Evolutionary conservation across 2,888 invertebrate genomes (phyloP), one percentile per base, ranked within the genome.

Genomic region (Mesorhabditis spiculigera): DNA sequence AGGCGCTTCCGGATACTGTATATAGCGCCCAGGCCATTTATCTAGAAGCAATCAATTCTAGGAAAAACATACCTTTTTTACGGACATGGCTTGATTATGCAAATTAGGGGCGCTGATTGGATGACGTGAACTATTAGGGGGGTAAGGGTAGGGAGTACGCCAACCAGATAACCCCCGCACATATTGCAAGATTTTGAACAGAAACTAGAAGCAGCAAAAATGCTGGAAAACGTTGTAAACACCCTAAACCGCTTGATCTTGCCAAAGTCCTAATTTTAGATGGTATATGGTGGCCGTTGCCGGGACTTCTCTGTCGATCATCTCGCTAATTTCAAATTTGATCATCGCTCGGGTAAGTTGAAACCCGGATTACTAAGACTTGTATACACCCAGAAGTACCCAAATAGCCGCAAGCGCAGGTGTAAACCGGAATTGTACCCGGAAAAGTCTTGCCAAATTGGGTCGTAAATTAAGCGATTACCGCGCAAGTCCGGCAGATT

Each of bases 221-320:
- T 13, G n/a, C 1, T 50, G 58, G 58, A 50, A 50, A 3, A 13
- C n/a, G 10, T 50, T 3, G 58, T 10, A 50, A 50, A 50, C n/a
- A 13, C 58, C n/a, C 58, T 10, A 3, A 50, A 50, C 8, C 3
- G 8, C 58, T 50, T n/a, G 58, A 28, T 28, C 28, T 28, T 28
- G 28, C 28, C 1, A 3, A 28, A 28, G 28, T 28, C 28, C 28
- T 28, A 78, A 79, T 66, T 65, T 77, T 45, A 69, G 82, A 65
- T 82, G 82, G 82, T 84, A 84, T 69, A 71, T 84, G 75, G 83
- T 83, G 45, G 83, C 83, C 3, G 78, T 84, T 16, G 77, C 73
- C 43, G 84, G 84, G 16, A 84, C 83, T 1, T 70, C 75, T 0
- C 71, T 83, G 13, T 79, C 75, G 10, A 71, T 79, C 13, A 45